Percentiles rank a stretch among this genome's conserved stretches.
phyloP scores from a whole-genome alignment of 1,140 invertebrate genomes.

The Wiebesia pumilae region DNA sequence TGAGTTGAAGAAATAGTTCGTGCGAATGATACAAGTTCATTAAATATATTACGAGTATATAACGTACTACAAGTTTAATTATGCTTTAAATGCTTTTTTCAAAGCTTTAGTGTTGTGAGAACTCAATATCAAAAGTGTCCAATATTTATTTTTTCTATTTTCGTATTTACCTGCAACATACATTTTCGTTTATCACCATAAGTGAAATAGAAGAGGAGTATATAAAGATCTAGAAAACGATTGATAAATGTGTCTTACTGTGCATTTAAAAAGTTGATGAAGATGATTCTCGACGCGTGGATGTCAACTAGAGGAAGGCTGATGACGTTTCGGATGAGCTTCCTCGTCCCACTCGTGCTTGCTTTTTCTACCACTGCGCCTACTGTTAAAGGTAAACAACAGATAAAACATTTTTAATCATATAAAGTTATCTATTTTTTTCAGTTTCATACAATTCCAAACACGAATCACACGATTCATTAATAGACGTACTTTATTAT shows the following conservation, averaged over 20 bases:
- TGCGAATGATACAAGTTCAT: not conserved
- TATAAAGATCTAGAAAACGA: not conserved
- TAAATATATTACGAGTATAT: not conserved
- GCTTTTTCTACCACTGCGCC: constrained; percentile 18
- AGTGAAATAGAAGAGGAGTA: not conserved
- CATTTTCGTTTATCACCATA: not conserved
- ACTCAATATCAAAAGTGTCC: not conserved
- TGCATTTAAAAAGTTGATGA: constrained; percentile 38
- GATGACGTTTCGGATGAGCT: not conserved
- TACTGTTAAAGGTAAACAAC: constrained; percentile 23
- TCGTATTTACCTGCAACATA: not conserved
- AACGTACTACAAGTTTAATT: not conserved
- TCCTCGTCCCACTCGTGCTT: constrained; percentile 10
- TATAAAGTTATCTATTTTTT: not conserved
- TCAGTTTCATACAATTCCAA: no score
- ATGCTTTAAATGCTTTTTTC: not conserved
- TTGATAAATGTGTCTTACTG: constrained; percentile 30
- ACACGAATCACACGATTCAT: no score
- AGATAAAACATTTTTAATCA: not conserved
- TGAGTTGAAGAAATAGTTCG: not conserved
- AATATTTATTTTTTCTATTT: not conserved
- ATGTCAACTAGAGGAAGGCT: not conserved
- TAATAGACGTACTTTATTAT: no score
- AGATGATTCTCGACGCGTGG: not conserved
- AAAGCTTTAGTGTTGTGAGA: no score